Base-by-base conservation (phyloP, 2,888 invertebrate species). In the Drosophila helvetica region DNA sequence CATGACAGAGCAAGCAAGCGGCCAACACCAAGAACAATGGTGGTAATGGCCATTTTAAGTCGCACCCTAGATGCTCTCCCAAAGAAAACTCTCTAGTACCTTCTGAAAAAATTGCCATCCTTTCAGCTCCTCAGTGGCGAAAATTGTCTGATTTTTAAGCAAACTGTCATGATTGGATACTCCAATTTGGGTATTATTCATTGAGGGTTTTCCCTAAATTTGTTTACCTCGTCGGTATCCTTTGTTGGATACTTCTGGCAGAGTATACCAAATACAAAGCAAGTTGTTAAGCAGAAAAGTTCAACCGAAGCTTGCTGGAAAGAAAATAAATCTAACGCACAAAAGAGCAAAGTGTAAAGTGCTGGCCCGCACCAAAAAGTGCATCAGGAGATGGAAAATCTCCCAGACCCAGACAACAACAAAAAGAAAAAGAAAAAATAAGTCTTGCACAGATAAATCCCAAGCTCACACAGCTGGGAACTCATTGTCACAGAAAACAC, bases 1-100 rank as follows among this genome's bases (percentile, higher is more conserved):
- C 75, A 79, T 80, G 86, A 76, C 84, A 80, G 74, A 73, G 45
- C 59, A 57, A 57, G 53, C 45, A 47, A 42, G 30, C 65, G n/a
- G 58, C 2, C 22, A 66, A 17, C 57, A 43, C 69, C 57, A 47
- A 27, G 30, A 68, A 43, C 30, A 66, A 50, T 61, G 42, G 8
- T 17, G 6, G n/a, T 7, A 38, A 15, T 2, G 4, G 6, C 2
- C 38, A n/a, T n/a, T n/a, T 1, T 0, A n/a, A 38, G 15, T n/a
- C 38, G 38, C 38, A 38, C 6, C 38, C 2, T 0, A 38, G n/a
- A 38, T 38, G 7, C 15, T 6, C 38, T 38, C 38, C 6, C 38
- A 6, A 0, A 9, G 0, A 19, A 62, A 17, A 10, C 9, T 1
- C 2, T 3, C 25, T 7, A 27, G 1, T 7, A 10, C 5, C 9